Base-by-base conservation (phyloP, 2,797 vertebrate genomes). In the Tokudaia muenninki region DNA sequence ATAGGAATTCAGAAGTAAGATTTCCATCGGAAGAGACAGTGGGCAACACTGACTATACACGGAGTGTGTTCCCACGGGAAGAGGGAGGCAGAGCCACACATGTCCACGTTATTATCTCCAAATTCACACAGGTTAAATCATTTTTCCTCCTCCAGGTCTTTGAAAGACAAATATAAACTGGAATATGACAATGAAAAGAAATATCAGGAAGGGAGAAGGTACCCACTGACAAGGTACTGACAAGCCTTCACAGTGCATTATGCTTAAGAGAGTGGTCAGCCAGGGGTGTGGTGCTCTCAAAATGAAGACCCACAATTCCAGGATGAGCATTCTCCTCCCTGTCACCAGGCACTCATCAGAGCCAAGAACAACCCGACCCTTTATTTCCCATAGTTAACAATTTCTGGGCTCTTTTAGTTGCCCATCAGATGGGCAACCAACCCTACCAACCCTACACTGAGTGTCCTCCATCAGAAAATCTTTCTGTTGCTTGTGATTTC, bases 251-350 rank as follows among this genome's bases (percentile, higher is more conserved):
- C 37, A 26, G 17, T 87, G 17, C 4, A 6, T 63, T 75, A 67
- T 90, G 59, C 83, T 11, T 19, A 59, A 92, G 44, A 26, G 31
- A 4, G 3, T 22, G 26, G 24, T 44, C 79, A 80, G 4, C 34
- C 11, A 1, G 13, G 17, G 8, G 0, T 19, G 7, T 4, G 6
- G 59, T 7, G 0, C 34, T 47, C 47, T 89, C 82, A 5, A 13
- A 34, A 17, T 16, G 29, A 55, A 67, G 31, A 24, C 3, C 14
- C 24, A 12, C 50, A 47, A 9, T 63, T 59, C 44, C 57, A 2
- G 3, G 3, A 1, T 50, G n/a, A 89, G n/a, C 61, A 24, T 31
- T 75, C 50, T 57, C 9, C 4, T 41, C 34, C 17, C 67, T 16
- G 19, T 57, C 67, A 31, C 84, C 47, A 37, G n/a, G 50, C 10